Percentiles rank a stretch among this genome's conserved stretches.
These are phyloP conservation scores for Bradynema listronoti DNA, from an alignment of 1,140 invertebrate genomes.

Conservation along the genomic window DNA sequence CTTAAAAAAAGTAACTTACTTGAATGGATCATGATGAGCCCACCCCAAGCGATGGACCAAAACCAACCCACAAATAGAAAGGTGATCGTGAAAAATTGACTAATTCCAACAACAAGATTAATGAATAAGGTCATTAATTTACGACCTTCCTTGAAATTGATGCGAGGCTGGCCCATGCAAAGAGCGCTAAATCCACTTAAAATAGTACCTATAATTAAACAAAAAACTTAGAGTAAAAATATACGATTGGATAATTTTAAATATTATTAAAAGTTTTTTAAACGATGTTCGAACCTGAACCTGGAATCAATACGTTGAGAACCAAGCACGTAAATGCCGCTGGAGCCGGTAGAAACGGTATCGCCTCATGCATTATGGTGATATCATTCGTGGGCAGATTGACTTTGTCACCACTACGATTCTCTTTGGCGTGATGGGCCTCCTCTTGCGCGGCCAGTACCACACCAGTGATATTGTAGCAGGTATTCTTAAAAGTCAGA, in stretches of 20 bases:
- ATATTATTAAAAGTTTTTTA: background rate
- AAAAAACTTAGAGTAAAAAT: constrained; percentile 1
- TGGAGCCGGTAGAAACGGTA: constrained; percentile 75
- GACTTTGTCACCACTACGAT: constrained; percentile 49
- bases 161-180: constrained; percentile 75
- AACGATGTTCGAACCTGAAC: constrained; percentile 66
- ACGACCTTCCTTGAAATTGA: constrained; percentile 62
- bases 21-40: constrained; percentile 74
- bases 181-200: constrained; percentile 77
- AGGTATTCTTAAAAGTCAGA: too few relatives aligned
- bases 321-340: constrained; percentile 77
- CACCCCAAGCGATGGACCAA: constrained; percentile 92
- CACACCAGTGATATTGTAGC: constrained; percentile 54
- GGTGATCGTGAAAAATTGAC: constrained; percentile 82
- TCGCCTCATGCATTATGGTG: constrained; percentile 67
- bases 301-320: constrained; percentile 76
- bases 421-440: constrained; percentile 49
- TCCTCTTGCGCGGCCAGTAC: constrained; percentile 56
- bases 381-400: constrained; percentile 57
- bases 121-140: constrained; percentile 71
- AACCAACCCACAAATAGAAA: constrained; percentile 92
- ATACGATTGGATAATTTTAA: too few relatives aligned
- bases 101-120: constrained; percentile 74
- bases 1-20: constrained; percentile 36
- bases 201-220: constrained; percentile 68